phyloP scores from a whole-genome alignment of 2,797 vertebrate species.

The Ispidina picta region DNA sequence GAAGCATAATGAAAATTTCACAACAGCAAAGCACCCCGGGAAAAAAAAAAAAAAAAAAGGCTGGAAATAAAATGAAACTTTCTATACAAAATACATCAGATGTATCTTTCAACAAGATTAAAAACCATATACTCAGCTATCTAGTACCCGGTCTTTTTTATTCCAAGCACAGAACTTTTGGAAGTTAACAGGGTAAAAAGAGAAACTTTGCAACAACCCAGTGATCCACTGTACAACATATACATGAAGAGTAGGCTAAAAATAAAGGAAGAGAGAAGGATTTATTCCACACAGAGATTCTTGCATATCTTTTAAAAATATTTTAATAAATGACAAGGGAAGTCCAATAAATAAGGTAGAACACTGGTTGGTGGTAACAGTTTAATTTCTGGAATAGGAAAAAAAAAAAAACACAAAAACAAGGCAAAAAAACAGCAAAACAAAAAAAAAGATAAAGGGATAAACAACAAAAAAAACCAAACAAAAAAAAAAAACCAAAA shows the following conservation, averaged over 20 bases:
- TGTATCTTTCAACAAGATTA: not conserved
- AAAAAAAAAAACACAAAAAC: not conserved
- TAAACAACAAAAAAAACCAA: accelerated
- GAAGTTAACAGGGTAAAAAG: not conserved
- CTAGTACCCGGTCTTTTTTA: not conserved
- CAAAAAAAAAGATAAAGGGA: accelerated
- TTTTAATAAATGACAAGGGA: not conserved
- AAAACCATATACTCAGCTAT: not conserved
- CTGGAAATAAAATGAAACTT: not conserved
- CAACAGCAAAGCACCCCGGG: not conserved
- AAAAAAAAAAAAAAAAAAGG: not conserved
- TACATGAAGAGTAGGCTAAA: not conserved
- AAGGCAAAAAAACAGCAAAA: no score
- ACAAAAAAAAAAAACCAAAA: not conserved
- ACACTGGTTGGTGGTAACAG: not conserved
- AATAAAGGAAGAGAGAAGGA: not conserved
- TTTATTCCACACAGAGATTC: not conserved
- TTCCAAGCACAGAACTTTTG: not conserved
- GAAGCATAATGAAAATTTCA: not conserved
- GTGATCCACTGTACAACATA: not conserved
- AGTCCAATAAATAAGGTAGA: not conserved
- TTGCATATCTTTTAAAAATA: not conserved
- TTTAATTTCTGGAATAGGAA: not conserved
- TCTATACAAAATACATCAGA: not conserved
- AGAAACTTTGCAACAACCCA: not conserved